phyloP scores from a whole-genome alignment of 2,888 invertebrate genomes.

The Aphrophora alni region DNA sequence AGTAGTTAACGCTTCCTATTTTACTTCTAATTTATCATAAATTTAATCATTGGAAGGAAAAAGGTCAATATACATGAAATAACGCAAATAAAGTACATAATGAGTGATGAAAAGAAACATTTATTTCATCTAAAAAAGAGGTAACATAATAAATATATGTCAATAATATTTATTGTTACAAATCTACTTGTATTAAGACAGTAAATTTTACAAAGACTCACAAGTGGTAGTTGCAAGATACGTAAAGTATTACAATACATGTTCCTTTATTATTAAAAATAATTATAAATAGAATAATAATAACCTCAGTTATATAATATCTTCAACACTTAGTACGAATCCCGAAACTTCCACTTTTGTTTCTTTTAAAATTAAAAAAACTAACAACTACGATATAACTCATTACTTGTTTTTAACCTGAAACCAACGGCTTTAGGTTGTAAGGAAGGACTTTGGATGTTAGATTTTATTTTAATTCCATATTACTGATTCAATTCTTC shows the following conservation, averaged over 20 bases:
- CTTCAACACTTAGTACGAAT: not conserved
- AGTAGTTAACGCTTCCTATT: no score
- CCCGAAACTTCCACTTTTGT: not conserved
- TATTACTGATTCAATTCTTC: not conserved
- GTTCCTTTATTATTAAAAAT: not conserved
- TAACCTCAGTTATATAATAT: no score
- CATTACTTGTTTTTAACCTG: not conserved
- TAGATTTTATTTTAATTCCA: not conserved
- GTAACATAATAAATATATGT: slow-evolving; percentile 42
- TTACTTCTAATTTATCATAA: no score
- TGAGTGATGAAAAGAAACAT: slow-evolving; percentile 47
- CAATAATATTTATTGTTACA: slow-evolving; percentile 30
- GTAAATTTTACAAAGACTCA: not conserved
- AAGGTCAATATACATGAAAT: no score
- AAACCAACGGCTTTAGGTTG: not conserved
- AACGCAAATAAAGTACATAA: no score
- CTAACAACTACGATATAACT: not conserved
- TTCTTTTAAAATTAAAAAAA: not conserved
- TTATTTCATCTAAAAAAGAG: slow-evolving; percentile 49
- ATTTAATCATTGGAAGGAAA: no score
- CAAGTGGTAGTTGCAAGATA: not conserved
- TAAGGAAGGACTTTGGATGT: not conserved
- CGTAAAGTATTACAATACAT: not conserved
- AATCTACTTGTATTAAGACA: slow-evolving; percentile 18
- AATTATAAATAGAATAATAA: no score